Evolutionary conservation across 2,113 vertebrate species (phyloP), one percentile per base, ranked within the genome.

Genomic region (Balaeniceps rex): DNA sequence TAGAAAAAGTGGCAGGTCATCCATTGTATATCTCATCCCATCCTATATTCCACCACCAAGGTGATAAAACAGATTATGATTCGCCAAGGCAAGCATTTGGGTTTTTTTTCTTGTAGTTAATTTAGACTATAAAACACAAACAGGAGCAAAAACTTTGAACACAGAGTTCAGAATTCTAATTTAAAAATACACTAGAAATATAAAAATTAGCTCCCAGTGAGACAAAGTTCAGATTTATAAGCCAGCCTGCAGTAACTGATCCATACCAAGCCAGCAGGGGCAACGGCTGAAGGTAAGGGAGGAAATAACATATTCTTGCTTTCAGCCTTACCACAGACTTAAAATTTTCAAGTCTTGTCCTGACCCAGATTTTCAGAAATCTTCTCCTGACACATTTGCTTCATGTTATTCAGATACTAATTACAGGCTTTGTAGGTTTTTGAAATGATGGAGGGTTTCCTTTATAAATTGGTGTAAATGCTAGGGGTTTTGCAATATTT

Each of bases 1-100:
- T 42, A 88, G 82, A 86, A 81, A 84, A 93, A 13, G 66, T 69
- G 87, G 70, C 94, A 97, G 94, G 57, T 95, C 87, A 94, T 95
- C 42, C 58, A 34, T 69, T 89, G 93, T 46, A 14, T 74, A 74
- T 42, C 69, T 58, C 83, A 72, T 65, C 46, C 78, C 91, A 78
- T 69, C 52, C 63, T 74, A 8, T 21, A 36, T 51, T 57, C 66
- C 17, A 49, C 28, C 63, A 64, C 24, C 25, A n/a, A 72, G 44
- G 36, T 26, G n/a, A 25, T 49, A 79, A 64, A 83, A 51, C 6
- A 52, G n/a, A 58, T 60, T 46, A 63, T 28, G 46, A 51, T 36
- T 90, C 40, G 74, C 22, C 49, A 80, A 80, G 88, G 13, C 34
- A 77, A 70, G 24, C 1, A 2, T 21, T 36, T 33, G 6, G 3